These are phyloP conservation scores for Drosophila merina DNA, from an alignment of 2,888 invertebrate species.

Conservation along the genomic window DNA sequence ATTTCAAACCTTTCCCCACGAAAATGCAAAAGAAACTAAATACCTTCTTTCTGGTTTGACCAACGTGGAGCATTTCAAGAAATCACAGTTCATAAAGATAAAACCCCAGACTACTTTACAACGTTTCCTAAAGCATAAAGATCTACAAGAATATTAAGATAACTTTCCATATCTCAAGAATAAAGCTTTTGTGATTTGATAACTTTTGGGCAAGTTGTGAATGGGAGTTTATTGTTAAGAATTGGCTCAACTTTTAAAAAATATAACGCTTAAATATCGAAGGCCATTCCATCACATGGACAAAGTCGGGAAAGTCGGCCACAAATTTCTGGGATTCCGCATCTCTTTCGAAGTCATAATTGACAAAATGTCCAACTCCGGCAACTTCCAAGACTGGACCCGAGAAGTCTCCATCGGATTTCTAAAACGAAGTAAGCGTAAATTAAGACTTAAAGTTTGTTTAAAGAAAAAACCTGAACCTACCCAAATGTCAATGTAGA, in stretches of 20 bases:
- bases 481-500: constrained; percentile 68
- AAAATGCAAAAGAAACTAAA: constrained; percentile 12
- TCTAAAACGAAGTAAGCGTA: constrained; percentile 3
- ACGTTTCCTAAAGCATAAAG: not conserved
- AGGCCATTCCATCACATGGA: constrained; percentile 85
- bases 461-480: not conserved
- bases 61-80: not conserved
- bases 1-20: not conserved
- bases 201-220: not conserved
- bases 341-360: constrained; percentile 84
- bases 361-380: constrained; percentile 84
- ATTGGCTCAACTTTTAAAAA: not conserved
- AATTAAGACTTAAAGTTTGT: no score
- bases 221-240: constrained; percentile 6
- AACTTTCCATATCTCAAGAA: not conserved
- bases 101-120: not conserved
- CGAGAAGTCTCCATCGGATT: constrained; percentile 45
- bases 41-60: not conserved
- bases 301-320: constrained; percentile 85
- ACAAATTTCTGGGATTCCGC: constrained; percentile 83
- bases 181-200: not conserved
- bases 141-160: constrained; percentile 3
- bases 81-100: constrained; percentile 23
- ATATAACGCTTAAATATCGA: constrained; percentile 84
- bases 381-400: constrained; percentile 82